These are phyloP conservation scores for Drosophila tristis DNA, from an alignment of 1,140 invertebrate species.

Conservation along the genomic window DNA sequence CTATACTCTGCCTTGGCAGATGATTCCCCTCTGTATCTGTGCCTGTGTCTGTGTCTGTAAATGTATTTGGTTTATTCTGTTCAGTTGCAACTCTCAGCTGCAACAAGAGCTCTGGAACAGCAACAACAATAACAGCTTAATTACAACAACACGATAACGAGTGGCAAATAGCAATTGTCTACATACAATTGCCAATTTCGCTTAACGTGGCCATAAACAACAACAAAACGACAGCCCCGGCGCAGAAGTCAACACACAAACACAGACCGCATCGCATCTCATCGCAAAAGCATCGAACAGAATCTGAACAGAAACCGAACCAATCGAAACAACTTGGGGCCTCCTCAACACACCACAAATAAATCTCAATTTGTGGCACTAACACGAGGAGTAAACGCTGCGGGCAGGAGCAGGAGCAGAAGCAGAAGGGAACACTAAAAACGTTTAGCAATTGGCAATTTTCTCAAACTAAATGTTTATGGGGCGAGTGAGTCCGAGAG, in stretches of 20 bases:
- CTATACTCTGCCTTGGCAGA: no score
- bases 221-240: constrained; percentile 15
- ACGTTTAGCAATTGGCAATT: constrained; percentile 71
- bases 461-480: constrained; percentile 69
- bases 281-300: no score
- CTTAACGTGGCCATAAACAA: constrained; percentile 72
- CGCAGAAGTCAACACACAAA: constrained; percentile 16
- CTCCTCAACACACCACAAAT: constrained; percentile 56
- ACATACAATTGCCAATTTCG: constrained; percentile 74
- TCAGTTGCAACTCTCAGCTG: constrained; percentile 45
- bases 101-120: constrained; percentile 16
- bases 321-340: constrained; percentile 41
- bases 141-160: constrained; percentile 73
- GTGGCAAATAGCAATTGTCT: constrained; percentile 65
- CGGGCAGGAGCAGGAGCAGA: constrained; percentile 20
- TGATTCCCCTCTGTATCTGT: constrained; percentile 14
- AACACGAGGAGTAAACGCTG: constrained; percentile 48
- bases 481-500: constrained; percentile 3
- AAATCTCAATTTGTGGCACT: constrained; percentile 75
- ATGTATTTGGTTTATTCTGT: constrained; percentile 22
- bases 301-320: not conserved
- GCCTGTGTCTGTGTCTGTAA: constrained; percentile 18
- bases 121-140: constrained; percentile 71
- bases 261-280: not conserved
- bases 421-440: constrained; percentile 43